Evolutionary conservation across 2,113 vertebrate genomes (phyloP), one percentile per base, ranked within the genome.

Genomic region (Accipiter virgatus): DNA sequence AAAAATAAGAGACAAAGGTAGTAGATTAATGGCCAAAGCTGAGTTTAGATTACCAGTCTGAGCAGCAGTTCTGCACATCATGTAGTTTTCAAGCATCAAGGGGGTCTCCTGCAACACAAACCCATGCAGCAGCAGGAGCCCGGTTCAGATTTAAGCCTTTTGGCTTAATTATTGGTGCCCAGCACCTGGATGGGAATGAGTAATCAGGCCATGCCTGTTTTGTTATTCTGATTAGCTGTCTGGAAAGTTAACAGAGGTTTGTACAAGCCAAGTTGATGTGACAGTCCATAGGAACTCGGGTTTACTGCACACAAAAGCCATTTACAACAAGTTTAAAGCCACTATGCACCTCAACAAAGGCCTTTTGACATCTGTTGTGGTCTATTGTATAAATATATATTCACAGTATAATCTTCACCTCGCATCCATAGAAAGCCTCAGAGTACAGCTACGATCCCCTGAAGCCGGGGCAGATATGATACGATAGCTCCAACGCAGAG

Each of bases 1-100:
- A 77, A 82, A 94, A 96, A 22, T 62, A 91, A 90, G 83, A 87
- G 86, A 81, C 81, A 78, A 81, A 90, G 56, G 58, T 40, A 73
- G 53, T 50, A 86, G 78, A 93, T 16, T 77, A 62, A 38, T 10
- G 16, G 50, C 59, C 79, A 71, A 82, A 27, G 16, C 50, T 7
- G 40, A 84, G 52, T 55, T 94, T 34, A 62, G 63, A 78, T 52
- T 61, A 68, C 22, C 63, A 73, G 48, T 11, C 45, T 38, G 61
- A 89, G 75, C 82, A 90, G 82, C 53, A 86, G 42, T 13, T 91
- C 84, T 25, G 34, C 48, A 14, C 3, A 9, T 9, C 0, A 0
- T 6, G 26, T 1, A 10, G 45, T 48, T 93, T 74, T 42, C 1
- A 2, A 53, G 43, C n/a, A 65, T 29, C 74, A 6, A 52, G n/a